Percentiles rank a stretch among this genome's conserved stretches.
Evolutionary conservation across 2,888 invertebrate genomes (phyloP).

Genomic region (Oscheius myriophilus): DNA sequence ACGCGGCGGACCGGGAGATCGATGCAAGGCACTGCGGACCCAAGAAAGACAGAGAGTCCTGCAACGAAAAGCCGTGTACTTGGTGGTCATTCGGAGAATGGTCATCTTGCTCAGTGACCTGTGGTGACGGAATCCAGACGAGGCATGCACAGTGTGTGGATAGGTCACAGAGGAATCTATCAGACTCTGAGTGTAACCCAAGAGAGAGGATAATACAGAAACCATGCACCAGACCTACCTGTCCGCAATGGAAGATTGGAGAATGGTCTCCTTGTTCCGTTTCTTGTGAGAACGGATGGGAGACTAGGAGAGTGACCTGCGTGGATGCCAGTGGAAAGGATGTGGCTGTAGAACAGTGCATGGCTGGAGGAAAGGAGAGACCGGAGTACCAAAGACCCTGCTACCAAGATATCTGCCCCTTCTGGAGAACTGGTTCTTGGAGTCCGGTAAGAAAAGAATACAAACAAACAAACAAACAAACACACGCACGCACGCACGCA

Average conservation of each 20-base stretch:
- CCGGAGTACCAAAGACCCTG: conserved; percentile 70
- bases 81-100: conserved; percentile 65
- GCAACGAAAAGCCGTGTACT: conserved; percentile 66
- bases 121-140: conserved; percentile 67
- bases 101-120: conserved; percentile 67
- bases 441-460: conserved; percentile 64
- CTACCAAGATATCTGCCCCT: conserved; percentile 72
- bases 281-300: conserved; percentile 68
- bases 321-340: conserved; percentile 58
- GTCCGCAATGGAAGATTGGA: conserved; percentile 72
- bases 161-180: conserved; percentile 13
- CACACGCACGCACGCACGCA: too few relatives aligned
- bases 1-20: conserved; percentile 70
- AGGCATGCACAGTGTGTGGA: conserved; percentile 63
- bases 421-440: conserved; percentile 72
- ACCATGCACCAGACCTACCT: conserved; percentile 71
- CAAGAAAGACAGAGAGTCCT: conserved; percentile 37
- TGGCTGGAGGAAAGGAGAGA: conserved; percentile 30
- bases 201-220: conserved; percentile 63
- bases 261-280: conserved; percentile 69
- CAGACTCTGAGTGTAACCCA: conserved; percentile 51
- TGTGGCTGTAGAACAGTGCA: conserved; percentile 52
- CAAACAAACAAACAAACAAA: too few relatives aligned
- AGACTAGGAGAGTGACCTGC: conserved; percentile 64
- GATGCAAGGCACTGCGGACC: conserved; percentile 39